Base-by-base conservation (phyloP, 2,888 invertebrate species). In the Orthosia gracilis region DNA sequence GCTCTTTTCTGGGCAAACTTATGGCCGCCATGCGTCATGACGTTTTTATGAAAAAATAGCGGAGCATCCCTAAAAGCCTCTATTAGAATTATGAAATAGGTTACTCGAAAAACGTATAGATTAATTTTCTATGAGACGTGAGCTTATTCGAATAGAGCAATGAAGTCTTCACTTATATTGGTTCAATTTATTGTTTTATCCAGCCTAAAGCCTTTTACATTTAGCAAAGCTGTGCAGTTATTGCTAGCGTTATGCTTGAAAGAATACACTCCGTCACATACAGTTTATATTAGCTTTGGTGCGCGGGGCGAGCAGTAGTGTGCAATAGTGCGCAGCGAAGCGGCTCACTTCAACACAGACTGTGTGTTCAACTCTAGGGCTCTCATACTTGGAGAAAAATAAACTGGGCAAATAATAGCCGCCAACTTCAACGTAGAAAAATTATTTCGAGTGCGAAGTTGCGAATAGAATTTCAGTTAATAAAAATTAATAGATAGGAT, bases 1-100 rank as follows among this genome's bases (percentile, higher is more conserved):
- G 91, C 91, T 92, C 91, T 92, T 92, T 91, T 91, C 93, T 93
- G 90, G 85, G 91, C 86, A 94, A 93, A 94, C 94, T 95, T 95
- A 95, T 94, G 93, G 93, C 93, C 90, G 94, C 91, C 93, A 94
- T 96, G 92, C 91, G 92, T 96, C 95, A 95, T 93, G 89, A 92
- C 90, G 92, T 94, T 95, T 92, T 94, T 94, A 94, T 93, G 92
- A 93, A 94, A 93, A 94, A 93, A 92, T 92, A 89, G 88, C 90
- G 85, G 87, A 89, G 89, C 91, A 90, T 89, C 90, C 87, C 89
- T 76, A 68, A 88, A 88, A 87, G 85, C 87, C 87, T 87, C 84
- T 86, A 87, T 87, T 84, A 88, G 88, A 92, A 91, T 92, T 92
- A 92, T 92, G 90, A 88, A 91, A 89, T 82, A 86, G 82, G 86